Evolutionary conservation across 2,888 invertebrate species (phyloP).

Genomic region (Aporophyla lueneburgensis): DNA sequence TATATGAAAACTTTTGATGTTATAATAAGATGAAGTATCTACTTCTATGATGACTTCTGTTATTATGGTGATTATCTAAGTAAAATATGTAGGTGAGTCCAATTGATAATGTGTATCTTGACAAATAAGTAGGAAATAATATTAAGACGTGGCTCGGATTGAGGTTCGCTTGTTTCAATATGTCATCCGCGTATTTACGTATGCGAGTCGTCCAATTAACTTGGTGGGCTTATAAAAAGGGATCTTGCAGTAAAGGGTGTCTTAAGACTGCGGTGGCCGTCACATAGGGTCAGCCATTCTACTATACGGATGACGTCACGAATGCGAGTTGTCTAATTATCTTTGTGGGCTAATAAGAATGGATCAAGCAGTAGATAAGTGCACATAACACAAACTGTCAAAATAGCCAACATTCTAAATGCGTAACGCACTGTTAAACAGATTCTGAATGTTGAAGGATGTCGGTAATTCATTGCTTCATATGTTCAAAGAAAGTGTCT

Average conservation of each 20-base stretch:
- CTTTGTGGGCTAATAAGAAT: background rate
- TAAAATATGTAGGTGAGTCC: background rate
- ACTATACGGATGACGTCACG: background rate
- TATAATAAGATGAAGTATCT: slow-evolving; percentile 5
- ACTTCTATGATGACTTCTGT: slow-evolving; percentile 5
- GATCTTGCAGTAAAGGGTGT: too few relatives aligned
- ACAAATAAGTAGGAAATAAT: background rate
- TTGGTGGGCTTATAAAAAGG: too few relatives aligned
- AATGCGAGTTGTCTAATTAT: background rate
- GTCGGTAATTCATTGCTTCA: too few relatives aligned
- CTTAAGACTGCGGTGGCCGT: too few relatives aligned
- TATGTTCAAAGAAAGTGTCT: too few relatives aligned
- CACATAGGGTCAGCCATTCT: too few relatives aligned
- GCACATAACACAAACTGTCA: background rate
- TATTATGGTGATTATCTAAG: background rate
- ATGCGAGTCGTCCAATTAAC: too few relatives aligned
- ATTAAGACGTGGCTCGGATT: background rate
- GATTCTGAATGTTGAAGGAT: too few relatives aligned
- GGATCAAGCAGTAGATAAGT: background rate
- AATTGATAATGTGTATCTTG: background rate
- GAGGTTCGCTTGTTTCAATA: background rate
- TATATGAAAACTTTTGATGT: slow-evolving; percentile 51
- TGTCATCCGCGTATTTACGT: background rate
- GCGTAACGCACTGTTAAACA: too few relatives aligned
- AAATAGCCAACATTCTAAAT: too few relatives aligned